Conservation (phyloP, 2,113 vertebrate species). For the Bombycilla garrulus region DNA sequence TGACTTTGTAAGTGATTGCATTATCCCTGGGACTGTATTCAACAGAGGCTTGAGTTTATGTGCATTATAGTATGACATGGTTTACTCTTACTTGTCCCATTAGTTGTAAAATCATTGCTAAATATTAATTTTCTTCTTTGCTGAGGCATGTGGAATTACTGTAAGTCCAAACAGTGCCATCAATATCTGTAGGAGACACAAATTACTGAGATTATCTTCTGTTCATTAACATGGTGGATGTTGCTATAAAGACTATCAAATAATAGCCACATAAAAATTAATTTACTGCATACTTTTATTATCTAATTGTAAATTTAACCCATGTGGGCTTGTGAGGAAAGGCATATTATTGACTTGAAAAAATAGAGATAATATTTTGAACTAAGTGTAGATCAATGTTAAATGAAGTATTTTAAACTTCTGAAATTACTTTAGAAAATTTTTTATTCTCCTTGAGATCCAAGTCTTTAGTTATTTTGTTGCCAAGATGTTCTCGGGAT, state of each 20-base stretch:
- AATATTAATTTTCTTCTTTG: conserved; percentile 56
- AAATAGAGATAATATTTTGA: background rate
- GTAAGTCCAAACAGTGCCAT: conserved; percentile 22
- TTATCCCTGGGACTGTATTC: background rate
- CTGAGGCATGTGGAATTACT: conserved; percentile 9
- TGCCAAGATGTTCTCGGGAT: background rate
- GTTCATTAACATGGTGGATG: conserved; percentile 49
- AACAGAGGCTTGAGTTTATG: background rate
- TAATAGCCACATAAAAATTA: conserved; percentile 36
- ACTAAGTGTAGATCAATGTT: background rate
- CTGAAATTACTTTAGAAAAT: background rate
- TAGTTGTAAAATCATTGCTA: conserved; percentile 14
- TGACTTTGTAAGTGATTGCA: background rate
- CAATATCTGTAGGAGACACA: background rate
- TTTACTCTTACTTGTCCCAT: conserved; percentile 9
- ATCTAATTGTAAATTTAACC: conserved; percentile 45
- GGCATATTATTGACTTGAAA: background rate
- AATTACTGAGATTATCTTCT: conserved; percentile 53
- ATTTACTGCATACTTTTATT: conserved; percentile 36
- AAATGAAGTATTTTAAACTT: background rate
- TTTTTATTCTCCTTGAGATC: background rate
- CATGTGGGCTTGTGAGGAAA: background rate
- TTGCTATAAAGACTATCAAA: conserved; percentile 38
- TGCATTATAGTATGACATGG: background rate
- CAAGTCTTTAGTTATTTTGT: background rate